Evolutionary conservation across 2,113 vertebrate genomes (phyloP).

Genomic region (Sardina pilchardus): DNA sequence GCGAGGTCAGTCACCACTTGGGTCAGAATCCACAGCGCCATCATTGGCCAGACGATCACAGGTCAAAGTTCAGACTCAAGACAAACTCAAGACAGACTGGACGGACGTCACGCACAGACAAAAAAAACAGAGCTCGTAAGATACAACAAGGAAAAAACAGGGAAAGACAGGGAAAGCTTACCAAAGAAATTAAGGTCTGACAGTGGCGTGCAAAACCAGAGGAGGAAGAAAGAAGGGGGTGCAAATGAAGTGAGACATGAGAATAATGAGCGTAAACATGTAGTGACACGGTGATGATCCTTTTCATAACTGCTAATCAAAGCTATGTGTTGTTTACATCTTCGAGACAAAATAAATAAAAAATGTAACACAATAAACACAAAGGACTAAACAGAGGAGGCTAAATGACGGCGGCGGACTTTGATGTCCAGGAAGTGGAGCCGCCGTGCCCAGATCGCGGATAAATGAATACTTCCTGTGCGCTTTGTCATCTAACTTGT

Average conservation of each 20-base stretch:
- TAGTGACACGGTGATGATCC: neutral
- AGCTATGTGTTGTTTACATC: neutral
- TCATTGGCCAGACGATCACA: neutral
- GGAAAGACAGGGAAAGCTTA: conserved; percentile 76
- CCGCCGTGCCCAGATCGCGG: neutral
- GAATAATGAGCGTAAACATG: neutral
- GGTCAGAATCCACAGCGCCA: neutral
- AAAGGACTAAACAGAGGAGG: neutral
- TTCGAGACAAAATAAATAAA: neutral
- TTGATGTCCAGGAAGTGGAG: neutral
- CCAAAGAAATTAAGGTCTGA: conserved; percentile 87
- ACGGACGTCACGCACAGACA: neutral
- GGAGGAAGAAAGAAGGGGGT: conserved; percentile 22
- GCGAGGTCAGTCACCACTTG: neutral
- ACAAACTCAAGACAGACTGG: neutral
- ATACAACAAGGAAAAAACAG: neutral
- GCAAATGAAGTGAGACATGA: neutral
- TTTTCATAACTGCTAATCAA: neutral
- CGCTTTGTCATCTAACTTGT: neutral
- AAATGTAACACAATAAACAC: neutral
- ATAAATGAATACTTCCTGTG: neutral
- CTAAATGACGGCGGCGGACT: neutral
- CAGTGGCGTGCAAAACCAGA: conserved; percentile 75
- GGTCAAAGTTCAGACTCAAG: neutral
- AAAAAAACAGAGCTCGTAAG: conserved; percentile 44